Percentiles rank a stretch among this genome's conserved stretches.
Conservation (phyloP, 2,113 vertebrate genomes). For the Dunckerocampus dactyliophorus region DNA sequence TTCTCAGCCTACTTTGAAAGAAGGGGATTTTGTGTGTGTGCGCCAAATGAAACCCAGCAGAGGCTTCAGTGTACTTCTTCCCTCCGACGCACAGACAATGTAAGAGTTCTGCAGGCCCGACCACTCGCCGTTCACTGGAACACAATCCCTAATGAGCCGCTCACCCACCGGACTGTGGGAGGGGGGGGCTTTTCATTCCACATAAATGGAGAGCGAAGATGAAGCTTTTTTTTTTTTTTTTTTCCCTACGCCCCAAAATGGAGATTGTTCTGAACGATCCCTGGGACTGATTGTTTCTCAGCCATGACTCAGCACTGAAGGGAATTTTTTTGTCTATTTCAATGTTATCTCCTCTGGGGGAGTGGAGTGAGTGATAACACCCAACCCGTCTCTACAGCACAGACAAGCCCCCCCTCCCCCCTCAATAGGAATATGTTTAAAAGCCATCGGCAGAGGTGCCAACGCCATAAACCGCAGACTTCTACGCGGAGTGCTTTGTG, state of each 20-base stretch:
- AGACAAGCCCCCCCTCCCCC: slow-evolving; percentile 15
- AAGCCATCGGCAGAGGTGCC: slow-evolving; percentile 63
- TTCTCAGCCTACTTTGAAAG: neutral
- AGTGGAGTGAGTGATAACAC: slow-evolving; percentile 26
- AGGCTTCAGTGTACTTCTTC: neutral
- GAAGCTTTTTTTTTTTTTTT: too few relatives aligned
- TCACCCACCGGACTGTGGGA: neutral
- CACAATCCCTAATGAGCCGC: slow-evolving; percentile 16
- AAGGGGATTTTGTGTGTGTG: too few relatives aligned
- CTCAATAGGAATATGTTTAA: slow-evolving; percentile 41
- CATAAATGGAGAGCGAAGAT: slow-evolving; percentile 6
- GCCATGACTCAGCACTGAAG: slow-evolving; percentile 7
- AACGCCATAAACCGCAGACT: slow-evolving; percentile 31
- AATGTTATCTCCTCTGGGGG: slow-evolving; percentile 12
- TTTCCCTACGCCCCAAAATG: neutral
- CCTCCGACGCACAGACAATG: neutral
- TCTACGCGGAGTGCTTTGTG: slow-evolving; percentile 48
- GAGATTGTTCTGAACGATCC: neutral
- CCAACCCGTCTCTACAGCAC: slow-evolving; percentile 30
- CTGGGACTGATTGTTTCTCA: slow-evolving; percentile 4
- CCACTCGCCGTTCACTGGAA: neutral
- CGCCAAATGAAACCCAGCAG: slow-evolving; percentile 28
- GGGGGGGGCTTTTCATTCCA: slow-evolving; percentile 11
- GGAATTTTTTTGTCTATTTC: slow-evolving; percentile 1
- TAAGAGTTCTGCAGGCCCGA: slow-evolving; percentile 7